Percentiles rank a stretch among this genome's conserved stretches.
Evolutionary conservation across 2,113 vertebrate genomes (phyloP).

Genomic region (Procavia capensis): DNA sequence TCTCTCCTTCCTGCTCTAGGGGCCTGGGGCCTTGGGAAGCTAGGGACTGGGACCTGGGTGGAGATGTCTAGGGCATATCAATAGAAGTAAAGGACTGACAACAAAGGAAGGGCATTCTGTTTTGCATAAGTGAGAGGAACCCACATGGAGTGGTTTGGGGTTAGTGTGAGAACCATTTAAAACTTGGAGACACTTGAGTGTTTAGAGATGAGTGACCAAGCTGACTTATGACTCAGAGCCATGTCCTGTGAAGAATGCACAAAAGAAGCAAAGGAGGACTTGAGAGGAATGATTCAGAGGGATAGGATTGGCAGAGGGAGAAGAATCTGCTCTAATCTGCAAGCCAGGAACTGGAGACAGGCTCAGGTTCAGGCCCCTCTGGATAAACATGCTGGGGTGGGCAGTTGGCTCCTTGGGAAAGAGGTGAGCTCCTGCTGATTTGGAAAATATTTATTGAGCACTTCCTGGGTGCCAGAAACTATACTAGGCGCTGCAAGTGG

Average conservation of each 20-base stretch:
- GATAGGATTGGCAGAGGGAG: neutral
- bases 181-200: neutral
- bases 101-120: neutral
- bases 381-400: neutral
- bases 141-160: neutral
- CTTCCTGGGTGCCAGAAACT: neutral
- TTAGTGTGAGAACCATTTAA: neutral
- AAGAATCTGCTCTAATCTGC: neutral
- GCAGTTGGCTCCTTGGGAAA: fast-evolving
- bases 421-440: fast-evolving
- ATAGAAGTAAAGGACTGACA: neutral
- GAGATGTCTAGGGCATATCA: neutral
- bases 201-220: neutral
- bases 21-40: neutral
- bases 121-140: neutral
- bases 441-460: neutral
- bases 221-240: neutral
- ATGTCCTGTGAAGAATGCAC: neutral
- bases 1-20: neutral
- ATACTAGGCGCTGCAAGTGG: fast-evolving
- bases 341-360: neutral
- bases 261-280: neutral
- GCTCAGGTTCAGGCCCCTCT: no score
- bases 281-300: neutral
- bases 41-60: neutral